Evolutionary conservation across 2,797 vertebrate species (phyloP).

Genomic region (Knipowitschia caucasica): DNA sequence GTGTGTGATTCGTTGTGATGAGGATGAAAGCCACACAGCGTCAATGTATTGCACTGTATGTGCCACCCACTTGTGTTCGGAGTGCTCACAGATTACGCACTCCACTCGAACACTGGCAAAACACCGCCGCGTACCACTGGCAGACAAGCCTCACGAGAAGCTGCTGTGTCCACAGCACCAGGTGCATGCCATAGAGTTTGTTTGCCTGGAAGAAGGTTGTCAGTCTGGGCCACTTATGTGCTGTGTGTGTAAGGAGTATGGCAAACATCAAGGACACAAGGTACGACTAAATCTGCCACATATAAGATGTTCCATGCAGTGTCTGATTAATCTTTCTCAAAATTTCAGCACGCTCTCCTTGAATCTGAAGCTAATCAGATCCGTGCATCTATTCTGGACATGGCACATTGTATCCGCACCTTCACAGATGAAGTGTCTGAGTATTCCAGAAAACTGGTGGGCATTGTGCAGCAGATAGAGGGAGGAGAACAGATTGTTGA

Average conservation of each 20-base stretch:
- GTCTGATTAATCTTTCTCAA: background rate
- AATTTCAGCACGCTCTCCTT: constrained; percentile 86
- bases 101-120: constrained; percentile 97
- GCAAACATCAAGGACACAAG: constrained; percentile 98
- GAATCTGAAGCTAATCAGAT: constrained; percentile 96
- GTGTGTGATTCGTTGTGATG: constrained; percentile 93
- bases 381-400: constrained; percentile 95
- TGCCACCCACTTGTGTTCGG: constrained; percentile 92
- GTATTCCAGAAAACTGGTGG: constrained; percentile 94
- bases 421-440: constrained; percentile 98
- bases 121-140: constrained; percentile 92
- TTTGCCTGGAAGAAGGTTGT: constrained; percentile 94
- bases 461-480: constrained; percentile 96
- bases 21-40: constrained; percentile 93
- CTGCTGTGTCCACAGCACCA: constrained; percentile 95
- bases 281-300: constrained; percentile 52
- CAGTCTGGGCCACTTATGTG: constrained; percentile 94
- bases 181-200: constrained; percentile 97
- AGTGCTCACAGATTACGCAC: constrained; percentile 95
- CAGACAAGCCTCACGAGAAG: constrained; percentile 97
- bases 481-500: constrained; percentile 97
- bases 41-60: constrained; percentile 97
- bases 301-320: background rate
- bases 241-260: constrained; percentile 98
- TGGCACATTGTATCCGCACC: constrained; percentile 97